Conservation (phyloP, 2,888 invertebrate species). For the Cerceris ruficornis region DNA sequence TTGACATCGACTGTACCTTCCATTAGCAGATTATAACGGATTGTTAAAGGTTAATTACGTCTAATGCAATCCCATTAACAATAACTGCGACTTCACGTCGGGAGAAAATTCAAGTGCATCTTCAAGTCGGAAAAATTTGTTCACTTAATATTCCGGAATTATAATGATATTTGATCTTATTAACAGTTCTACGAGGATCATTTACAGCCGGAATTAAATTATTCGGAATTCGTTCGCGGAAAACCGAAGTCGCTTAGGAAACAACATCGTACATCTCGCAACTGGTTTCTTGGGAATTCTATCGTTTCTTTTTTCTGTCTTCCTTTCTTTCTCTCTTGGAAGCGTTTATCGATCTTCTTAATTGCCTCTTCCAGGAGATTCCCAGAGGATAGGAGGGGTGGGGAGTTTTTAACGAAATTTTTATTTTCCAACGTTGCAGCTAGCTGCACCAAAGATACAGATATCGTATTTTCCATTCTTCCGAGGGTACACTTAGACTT, state of each 20-base stretch:
- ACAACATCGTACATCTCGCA: constrained; percentile 29
- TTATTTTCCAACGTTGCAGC: neutral
- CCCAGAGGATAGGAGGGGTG: neutral
- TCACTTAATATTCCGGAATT: too few relatives aligned
- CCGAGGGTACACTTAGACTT: neutral
- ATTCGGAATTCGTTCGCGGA: neutral
- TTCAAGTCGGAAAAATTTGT: too few relatives aligned
- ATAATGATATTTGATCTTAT: too few relatives aligned
- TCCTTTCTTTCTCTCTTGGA: neutral
- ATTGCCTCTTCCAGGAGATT: neutral
- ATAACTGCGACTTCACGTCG: too few relatives aligned
- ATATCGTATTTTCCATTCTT: constrained; percentile 1
- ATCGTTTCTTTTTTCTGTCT: constrained; percentile 20
- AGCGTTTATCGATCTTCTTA: constrained; percentile 4
- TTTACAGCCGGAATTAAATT: too few relatives aligned
- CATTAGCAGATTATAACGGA: too few relatives aligned
- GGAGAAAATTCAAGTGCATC: too few relatives aligned
- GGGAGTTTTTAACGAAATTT: neutral
- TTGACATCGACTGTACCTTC: too few relatives aligned
- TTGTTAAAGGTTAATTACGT: too few relatives aligned
- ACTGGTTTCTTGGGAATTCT: constrained; percentile 13
- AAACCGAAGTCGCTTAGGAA: constrained; percentile 18
- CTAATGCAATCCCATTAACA: too few relatives aligned
- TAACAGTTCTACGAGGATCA: too few relatives aligned
- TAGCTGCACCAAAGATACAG: neutral